Base-by-base conservation (phyloP, 1,140 invertebrate species). In the Zophobas morio region DNA sequence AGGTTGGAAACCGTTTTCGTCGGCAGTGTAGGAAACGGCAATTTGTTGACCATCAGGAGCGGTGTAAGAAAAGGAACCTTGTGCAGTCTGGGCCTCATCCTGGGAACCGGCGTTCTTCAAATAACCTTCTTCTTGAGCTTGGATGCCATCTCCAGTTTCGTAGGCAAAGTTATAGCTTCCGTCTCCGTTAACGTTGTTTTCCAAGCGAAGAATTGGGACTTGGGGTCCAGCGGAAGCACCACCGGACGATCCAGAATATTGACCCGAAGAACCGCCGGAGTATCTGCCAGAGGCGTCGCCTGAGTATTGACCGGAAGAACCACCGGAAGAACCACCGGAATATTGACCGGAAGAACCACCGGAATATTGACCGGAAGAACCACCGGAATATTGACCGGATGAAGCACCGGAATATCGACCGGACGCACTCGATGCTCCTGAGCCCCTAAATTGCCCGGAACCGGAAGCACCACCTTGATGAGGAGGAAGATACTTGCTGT, bases 1-100 rank as follows among this genome's bases (percentile, higher is more conserved):
- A 35, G 92, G 87, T 49, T 88, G 83, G 85, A 92, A 93, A n/a
- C 92, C 92, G 79, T 92, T 91, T 81, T 93, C 91, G 81, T 93
- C 92, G 46, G 92, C 92, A 32, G 87, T 89, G 82, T 88, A 88
- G 6, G 76, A 80, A n/a, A 86, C 70, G 5, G 75, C 78, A 53
- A 84, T 80, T 33, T 80, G 75, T 81, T 83, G 70, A 32, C 85
- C 85, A 53, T 85, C 82, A 5, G 85, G 85, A 40, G 81, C 51
- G 8, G 80, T 84, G 66, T 82, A 86, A 47, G 84, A 80, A 76
- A 82, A 86, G 5, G 84, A 82, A n/a, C 85, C 84, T 75, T 83
- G 79, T 6, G 83, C 79, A 32, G 73, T 79, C 75, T 78, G 81
- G 46, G 82, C 79, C 46, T 84, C 81, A 20, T 83, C 82, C 20